Conservation (phyloP, 2,797 vertebrate genomes). For the Odontamblyopus lacepedii region DNA sequence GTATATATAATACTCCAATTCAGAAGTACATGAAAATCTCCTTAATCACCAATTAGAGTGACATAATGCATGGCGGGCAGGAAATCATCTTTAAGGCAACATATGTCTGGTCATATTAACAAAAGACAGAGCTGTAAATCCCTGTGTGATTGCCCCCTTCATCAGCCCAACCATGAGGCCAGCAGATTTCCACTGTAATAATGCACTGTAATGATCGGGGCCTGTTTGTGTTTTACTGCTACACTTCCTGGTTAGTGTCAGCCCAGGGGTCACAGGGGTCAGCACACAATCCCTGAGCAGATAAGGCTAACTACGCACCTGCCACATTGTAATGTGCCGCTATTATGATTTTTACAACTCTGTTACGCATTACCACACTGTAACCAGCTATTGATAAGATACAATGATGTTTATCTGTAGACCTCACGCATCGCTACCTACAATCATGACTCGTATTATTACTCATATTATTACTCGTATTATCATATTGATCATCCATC, state of each 20-base stretch:
- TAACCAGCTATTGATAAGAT: slow-evolving; percentile 33
- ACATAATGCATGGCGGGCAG: neutral
- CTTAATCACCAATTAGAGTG: neutral
- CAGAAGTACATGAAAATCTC: neutral
- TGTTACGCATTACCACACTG: slow-evolving; percentile 45
- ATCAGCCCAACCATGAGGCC: slow-evolving; percentile 38
- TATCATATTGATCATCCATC: too few relatives aligned
- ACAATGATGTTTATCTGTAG: slow-evolving; percentile 31
- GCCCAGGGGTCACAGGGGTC: slow-evolving; percentile 41
- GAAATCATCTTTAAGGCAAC: neutral
- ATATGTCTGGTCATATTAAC: neutral
- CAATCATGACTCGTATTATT: neutral
- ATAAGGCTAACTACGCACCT: slow-evolving; percentile 49
- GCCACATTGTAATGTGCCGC: slow-evolving; percentile 15
- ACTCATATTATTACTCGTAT: too few relatives aligned
- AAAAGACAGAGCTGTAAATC: slow-evolving; percentile 2
- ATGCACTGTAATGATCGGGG: slow-evolving; percentile 7
- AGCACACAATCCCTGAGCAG: slow-evolving; percentile 31
- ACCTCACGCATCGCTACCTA: neutral
- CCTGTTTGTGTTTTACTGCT: slow-evolving; percentile 44
- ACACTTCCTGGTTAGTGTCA: slow-evolving; percentile 31
- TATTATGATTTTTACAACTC: slow-evolving; percentile 32
- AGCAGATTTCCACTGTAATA: slow-evolving; percentile 9
- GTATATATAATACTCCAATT: neutral
- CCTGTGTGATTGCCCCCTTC: slow-evolving; percentile 6